phyloP scores from a whole-genome alignment of 2,797 vertebrate genomes.

The Simalia tracyae region DNA sequence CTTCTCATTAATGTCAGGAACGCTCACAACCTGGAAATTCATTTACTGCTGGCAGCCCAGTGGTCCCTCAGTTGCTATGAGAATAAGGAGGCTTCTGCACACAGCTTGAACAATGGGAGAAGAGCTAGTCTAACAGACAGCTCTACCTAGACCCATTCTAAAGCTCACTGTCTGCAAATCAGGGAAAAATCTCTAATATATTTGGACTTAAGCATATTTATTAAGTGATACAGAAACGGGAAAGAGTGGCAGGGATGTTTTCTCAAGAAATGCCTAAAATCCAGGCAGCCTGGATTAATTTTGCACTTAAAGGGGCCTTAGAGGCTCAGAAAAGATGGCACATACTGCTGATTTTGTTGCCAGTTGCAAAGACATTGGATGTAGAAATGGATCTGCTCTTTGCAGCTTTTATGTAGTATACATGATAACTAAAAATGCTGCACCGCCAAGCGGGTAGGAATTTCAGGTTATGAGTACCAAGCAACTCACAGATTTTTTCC shows the following conservation, averaged over 20 bases:
- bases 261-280: not conserved
- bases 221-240: not conserved
- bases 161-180: not conserved
- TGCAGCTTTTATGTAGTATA: conserved; percentile 63
- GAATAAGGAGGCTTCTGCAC: not conserved
- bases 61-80: conserved; percentile 30
- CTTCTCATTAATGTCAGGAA: conserved; percentile 73
- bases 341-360: conserved; percentile 56
- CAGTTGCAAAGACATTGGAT: conserved; percentile 68
- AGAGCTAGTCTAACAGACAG: not conserved
- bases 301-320: not conserved
- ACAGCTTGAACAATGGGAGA: not conserved
- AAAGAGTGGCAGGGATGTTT: not conserved
- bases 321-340: not conserved
- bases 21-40: conserved; percentile 63
- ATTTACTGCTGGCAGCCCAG: conserved; percentile 51
- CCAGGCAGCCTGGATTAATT: not conserved
- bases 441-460: conserved; percentile 60
- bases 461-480: conserved; percentile 65
- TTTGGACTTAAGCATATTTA: not conserved
- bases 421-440: conserved; percentile 67
- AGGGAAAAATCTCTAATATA: not conserved
- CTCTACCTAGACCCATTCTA: not conserved
- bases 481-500: conserved; percentile 56
- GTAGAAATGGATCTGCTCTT: conserved; percentile 61